phyloP scores from a whole-genome alignment of 37 sponge, comb jelly and placozoan species.

The Chondrilla cf. caribensis region DNA sequence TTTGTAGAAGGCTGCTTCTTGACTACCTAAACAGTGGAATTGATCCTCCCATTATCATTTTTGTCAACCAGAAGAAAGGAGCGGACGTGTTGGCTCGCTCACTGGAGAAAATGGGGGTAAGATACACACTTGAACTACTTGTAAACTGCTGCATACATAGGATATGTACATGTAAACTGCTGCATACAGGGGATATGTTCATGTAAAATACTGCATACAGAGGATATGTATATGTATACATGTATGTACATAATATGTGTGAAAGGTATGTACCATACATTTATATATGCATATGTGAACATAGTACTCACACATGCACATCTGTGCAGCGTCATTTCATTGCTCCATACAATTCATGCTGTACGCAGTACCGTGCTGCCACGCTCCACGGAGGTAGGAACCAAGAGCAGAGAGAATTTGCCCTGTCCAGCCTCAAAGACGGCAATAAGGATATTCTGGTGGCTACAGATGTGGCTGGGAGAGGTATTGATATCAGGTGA shows the following conservation, averaged over 20 bases:
- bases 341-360: no score
- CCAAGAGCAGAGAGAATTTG: constrained; percentile 96
- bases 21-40: constrained; percentile 67
- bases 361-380: constrained; percentile 81
- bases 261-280: neutral
- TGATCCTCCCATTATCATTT: constrained; percentile 97
- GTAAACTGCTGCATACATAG: no score
- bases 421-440: constrained; percentile 85
- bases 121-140: no score
- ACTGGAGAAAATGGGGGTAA: constrained; percentile 97
- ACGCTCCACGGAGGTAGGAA: constrained; percentile 93
- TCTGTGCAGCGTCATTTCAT: no score
- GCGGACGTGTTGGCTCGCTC: constrained; percentile 92
- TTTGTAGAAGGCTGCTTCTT: constrained; percentile 61
- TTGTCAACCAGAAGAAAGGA: constrained; percentile 99
- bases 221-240: neutral
- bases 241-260: neutral
- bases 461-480: constrained; percentile 99
- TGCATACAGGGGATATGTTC: neutral
- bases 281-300: no score
- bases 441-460: constrained; percentile 96
- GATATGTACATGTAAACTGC: no score
- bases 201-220: no score
- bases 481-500: constrained; percentile 95
- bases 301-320: no score